Conservation (phyloP, 1,140 invertebrate species). For the Polypedilum vanderplanki region DNA sequence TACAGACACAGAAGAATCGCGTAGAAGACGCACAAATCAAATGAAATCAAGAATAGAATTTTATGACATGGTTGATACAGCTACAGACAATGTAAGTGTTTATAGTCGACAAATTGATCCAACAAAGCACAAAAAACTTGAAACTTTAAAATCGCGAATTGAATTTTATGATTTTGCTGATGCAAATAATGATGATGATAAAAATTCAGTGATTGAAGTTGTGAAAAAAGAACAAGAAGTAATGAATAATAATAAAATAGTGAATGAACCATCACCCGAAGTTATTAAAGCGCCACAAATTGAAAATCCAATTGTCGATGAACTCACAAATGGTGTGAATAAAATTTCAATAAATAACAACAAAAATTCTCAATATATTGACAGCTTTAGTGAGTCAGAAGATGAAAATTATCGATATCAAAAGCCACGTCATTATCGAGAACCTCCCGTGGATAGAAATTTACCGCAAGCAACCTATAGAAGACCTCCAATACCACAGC, state of each 20-base stretch:
- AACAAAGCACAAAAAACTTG: slow-evolving; percentile 24
- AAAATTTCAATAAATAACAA: slow-evolving; percentile 11
- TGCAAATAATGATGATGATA: slow-evolving; percentile 23
- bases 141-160: slow-evolving; percentile 30
- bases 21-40: not conserved
- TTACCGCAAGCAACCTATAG: not conserved
- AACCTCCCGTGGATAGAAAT: not conserved
- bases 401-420: not conserved
- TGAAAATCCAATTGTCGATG: not conserved
- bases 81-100: not conserved
- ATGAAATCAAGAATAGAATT: slow-evolving; percentile 31
- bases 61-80: slow-evolving; percentile 30
- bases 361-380: not conserved
- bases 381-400: slow-evolving; percentile 10
- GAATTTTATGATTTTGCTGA: slow-evolving; percentile 31
- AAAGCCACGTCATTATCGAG: not conserved
- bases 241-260: not conserved
- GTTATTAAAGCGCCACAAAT: not conserved
- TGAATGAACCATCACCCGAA: not conserved
- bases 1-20: slow-evolving; percentile 5
- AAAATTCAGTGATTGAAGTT: not conserved
- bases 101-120: not conserved
- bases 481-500: not conserved
- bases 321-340: not conserved
- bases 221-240: not conserved